A percentile compares a stretch with the other conserved stretches of the same genome.
These are phyloP conservation scores for Mycteria americana DNA, from an alignment of 2,797 vertebrate species.

Conservation along the genomic window DNA sequence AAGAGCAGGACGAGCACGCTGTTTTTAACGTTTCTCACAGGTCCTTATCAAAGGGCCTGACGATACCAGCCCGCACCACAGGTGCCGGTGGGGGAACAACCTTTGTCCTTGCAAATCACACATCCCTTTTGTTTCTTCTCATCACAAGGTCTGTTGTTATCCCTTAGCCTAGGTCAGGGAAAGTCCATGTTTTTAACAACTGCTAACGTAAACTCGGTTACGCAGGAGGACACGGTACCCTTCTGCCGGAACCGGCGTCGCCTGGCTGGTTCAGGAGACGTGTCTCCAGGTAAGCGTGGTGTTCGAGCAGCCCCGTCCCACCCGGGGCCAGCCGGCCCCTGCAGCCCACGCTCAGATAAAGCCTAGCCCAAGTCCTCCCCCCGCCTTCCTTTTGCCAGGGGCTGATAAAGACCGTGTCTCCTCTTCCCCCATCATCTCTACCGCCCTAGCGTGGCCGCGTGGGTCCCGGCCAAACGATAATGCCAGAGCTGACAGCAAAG, in stretches of 20 bases:
- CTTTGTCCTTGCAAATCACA: no score
- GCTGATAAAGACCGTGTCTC: no score
- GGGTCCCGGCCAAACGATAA: accelerated
- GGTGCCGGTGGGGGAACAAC: no score
- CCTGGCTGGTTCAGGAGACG: accelerated
- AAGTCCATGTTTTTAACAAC: accelerated
- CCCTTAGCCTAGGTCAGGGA: not conserved
- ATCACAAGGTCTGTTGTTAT: accelerated
- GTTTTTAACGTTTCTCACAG: accelerated
- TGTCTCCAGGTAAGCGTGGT: accelerated
- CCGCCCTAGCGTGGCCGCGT: accelerated
- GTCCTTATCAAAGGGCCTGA: not conserved
- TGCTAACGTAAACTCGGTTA: no score
- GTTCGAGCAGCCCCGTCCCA: not conserved
- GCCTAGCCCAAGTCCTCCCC: not conserved
- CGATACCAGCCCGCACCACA: not conserved
- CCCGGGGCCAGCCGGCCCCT: not conserved
- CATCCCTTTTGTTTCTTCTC: not conserved
- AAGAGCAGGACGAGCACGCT: not conserved
- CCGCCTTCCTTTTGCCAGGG: accelerated
- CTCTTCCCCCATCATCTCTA: accelerated
- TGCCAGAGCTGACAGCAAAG: accelerated
- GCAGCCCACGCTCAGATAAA: accelerated
- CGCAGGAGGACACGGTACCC: not conserved
- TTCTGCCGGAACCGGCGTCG: accelerated